Evolutionary conservation across 2,113 vertebrate genomes (phyloP), one percentile per base, ranked within the genome.

Genomic region (Gulo gulo): DNA sequence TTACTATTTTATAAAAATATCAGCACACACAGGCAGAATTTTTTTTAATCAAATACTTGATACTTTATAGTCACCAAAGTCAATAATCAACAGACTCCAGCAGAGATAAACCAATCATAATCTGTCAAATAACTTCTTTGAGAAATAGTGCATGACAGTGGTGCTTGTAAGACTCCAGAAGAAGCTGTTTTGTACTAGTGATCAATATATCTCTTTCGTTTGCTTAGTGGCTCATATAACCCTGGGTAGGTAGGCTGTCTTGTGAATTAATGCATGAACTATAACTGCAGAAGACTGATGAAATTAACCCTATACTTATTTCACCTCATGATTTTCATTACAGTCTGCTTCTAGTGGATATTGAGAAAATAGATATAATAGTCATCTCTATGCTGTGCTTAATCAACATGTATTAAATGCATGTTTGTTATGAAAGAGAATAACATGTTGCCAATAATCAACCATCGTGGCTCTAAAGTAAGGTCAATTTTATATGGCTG

Each of bases 31-130:
- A 93, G 59, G 24, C 14, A 84, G 6, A 96, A 47, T 81, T 78
- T 78, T 97, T 97, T 91, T 13, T 16, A 94, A 88, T 97, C 52
- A 89, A 91, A 83, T 93, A 47, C 13, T 94, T 95, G 52, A 83
- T 80, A 61, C 29, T 84, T 97, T 34, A 29, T 61, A 80, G 78
- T 74, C 39, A 92, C 52, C 29, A 39, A 45, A 79, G 45, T 85
- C 90, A 97, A 65, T 96, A 83, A 93, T 94, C 90, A 92, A 90
- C 97, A 81, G 84, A 87, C 34, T 83, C 84, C 20, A 73, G 45
- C 23, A 57, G 87, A 94, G 69, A 88, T 73, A 57, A 97, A 94
- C 16, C 21, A 81, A 52, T 95, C 78, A 55, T 80, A 85, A 59
- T 87, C 59, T 73, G 69, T 92, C 74, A 97, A 34, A 94, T 87